These are phyloP conservation scores for Coturnix japonica DNA, from an alignment of 2,113 vertebrate species.

Conservation along the genomic window DNA sequence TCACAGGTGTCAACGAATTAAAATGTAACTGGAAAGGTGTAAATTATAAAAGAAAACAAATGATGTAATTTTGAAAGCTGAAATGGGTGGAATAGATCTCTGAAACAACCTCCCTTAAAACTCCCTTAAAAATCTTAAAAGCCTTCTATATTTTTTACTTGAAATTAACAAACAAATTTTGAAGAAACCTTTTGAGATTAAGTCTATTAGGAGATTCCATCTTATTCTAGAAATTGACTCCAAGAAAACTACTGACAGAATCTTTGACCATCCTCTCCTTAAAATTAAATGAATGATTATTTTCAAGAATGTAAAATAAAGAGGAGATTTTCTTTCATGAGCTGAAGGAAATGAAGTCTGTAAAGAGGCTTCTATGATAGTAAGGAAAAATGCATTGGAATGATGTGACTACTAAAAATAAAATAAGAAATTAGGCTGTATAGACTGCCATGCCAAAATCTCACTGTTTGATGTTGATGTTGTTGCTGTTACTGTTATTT, in stretches of 20 bases:
- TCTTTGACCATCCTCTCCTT: not conserved
- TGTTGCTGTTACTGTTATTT: not conserved
- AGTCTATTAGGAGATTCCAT: not conserved
- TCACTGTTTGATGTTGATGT: not conserved
- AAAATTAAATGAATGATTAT: not conserved
- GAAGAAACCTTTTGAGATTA: not conserved
- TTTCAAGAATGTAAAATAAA: not conserved
- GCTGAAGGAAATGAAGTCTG: not conserved
- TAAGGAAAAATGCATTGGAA: not conserved
- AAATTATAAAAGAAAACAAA: not conserved
- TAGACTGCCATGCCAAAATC: no score
- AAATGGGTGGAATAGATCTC: not conserved
- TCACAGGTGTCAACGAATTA: not conserved
- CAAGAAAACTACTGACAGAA: not conserved
- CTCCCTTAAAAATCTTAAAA: not conserved
- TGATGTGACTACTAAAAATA: not conserved
- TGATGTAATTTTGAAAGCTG: not conserved
- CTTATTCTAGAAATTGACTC: not conserved
- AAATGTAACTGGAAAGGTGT: not conserved
- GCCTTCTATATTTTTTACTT: fast-evolving
- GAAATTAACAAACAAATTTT: not conserved
- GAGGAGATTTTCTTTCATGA: not conserved
- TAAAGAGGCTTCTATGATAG: not conserved
- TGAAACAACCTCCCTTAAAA: not conserved
- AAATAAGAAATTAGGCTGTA: not conserved